Evolutionary conservation across 2,113 vertebrate genomes (phyloP), one percentile per base, ranked within the genome.

Genomic region (Triplophysa tibetana): DNA sequence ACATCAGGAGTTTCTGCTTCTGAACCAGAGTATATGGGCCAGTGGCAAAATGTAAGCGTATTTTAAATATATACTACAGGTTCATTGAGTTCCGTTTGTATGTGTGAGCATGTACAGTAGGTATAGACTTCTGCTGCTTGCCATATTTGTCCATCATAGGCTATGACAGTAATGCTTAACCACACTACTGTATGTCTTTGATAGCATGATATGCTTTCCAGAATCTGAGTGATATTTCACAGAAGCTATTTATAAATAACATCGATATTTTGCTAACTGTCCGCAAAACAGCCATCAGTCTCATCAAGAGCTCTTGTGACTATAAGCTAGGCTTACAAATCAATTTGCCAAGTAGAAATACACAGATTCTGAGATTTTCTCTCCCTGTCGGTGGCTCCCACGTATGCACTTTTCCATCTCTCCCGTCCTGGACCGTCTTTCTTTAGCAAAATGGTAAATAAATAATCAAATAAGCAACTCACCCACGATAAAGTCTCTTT

Each of bases 41-140:
- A 87, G 87, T 91, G 88, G 88, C 86, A 81, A 87, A 89, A 85
- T 88, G 82, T 87, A 87, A 91, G 90, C 90, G 79, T 88, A 91
- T 92, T 92, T 92, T 91, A 91, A 90, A 90, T 89, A 92, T 89
- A 93, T 87, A 79, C 81, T 88, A 67, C 80, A 87, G 82, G 83
- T 75, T 77, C 29, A 38, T 13, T 87, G 83, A 50, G 52, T 58
- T 63, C 48, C 70, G 29, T 63, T 83, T 70, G 38, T 52, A 58
- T 67, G 62, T 41, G 54, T 70, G 80, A 58, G 70, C 69, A 45
- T 62, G 14, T 29, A 29, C 26, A 29, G 26, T 61, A 33, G 1
- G 16, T 72, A 26, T 19, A 2, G 17, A 64, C 12, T 58, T n/a
- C 58, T 67, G 63, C 63, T 82, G 66, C 68, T 65, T 72, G 68